Percentiles rank a stretch among this genome's conserved stretches.
Evolutionary conservation across 1,140 invertebrate species (phyloP).

Genomic region (Cyclina sinensis): DNA sequence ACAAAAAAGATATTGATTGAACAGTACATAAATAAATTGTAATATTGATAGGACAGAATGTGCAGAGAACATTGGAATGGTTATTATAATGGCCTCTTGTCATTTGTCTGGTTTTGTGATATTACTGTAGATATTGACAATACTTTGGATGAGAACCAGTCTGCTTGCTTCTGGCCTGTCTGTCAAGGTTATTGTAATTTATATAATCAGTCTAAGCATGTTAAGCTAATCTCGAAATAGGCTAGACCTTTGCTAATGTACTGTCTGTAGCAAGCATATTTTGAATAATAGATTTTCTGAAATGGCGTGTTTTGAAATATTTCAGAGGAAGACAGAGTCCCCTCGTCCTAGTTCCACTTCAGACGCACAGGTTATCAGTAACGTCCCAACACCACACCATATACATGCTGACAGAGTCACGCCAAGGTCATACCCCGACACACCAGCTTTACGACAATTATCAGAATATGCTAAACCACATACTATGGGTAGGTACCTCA

Average conservation of each 20-base stretch:
- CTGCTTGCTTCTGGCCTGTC: neutral
- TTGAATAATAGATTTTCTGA: constrained; percentile 1
- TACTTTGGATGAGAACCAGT: neutral
- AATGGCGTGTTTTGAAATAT: constrained; percentile 47
- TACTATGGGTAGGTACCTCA: constrained; percentile 76
- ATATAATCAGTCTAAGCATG: neutral
- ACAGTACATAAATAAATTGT: too few species aligned
- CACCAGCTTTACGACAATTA: constrained; percentile 95
- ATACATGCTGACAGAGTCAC: constrained; percentile 92
- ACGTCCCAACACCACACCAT: constrained; percentile 87
- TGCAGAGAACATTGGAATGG: too few species aligned
- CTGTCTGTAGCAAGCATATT: neutral
- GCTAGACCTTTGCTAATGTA: neutral
- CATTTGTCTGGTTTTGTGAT: too few species aligned
- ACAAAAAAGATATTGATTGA: too few species aligned
- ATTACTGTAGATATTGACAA: too few species aligned
- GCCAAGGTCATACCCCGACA: constrained; percentile 92
- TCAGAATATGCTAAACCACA: constrained; percentile 87
- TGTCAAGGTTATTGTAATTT: neutral
- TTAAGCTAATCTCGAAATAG: neutral
- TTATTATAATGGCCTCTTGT: too few species aligned
- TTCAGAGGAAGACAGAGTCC: constrained; percentile 91
- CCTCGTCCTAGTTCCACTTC: constrained; percentile 90
- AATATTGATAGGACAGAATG: too few species aligned
- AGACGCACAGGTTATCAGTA: constrained; percentile 86